Base-by-base conservation (phyloP, 2,113 vertebrate species). In the Gambusia affinis region DNA sequence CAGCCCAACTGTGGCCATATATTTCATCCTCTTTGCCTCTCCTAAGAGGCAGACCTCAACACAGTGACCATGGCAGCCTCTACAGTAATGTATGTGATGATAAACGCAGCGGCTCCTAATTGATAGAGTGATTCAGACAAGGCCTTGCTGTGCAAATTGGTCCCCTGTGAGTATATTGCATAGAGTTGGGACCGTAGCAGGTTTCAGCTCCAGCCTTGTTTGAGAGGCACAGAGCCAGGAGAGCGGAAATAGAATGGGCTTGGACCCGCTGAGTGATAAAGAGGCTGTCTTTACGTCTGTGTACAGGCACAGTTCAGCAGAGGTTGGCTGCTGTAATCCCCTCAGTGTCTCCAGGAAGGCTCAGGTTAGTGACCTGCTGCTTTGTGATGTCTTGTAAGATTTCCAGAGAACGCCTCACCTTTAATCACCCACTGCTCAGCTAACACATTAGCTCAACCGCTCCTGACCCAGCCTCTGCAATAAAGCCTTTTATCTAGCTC, bases 101-200 rank as follows among this genome's bases (percentile, higher is more conserved):
- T 96, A 96, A 97, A 97, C 96, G 97, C 96, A 96, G 95, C 94
- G 95, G 94, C 96, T 94, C 94, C 96, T 98, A 97, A 98, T 97
- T 98, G 97, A 97, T 97, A 96, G 96, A 96, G 96, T 97, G 97
- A 97, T 96, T 96, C 96, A 96, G 93, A 95, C 96, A 94, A 95
- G 96, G 94, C 94, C 95, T 95, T 93, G 95, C 95, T 94, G 94
- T 94, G 95, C 95, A 97, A 98, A 98, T 97, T 97, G 96, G 95
- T 97, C 97, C 95, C 96, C 93, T 87, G 96, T 95, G 97, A 96
- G 93, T 82, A 70, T 66, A 75, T 69, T 78, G 84, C 82, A 87
- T 92, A 93, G 93, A 95, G 94, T 96, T 95, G 95, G 94, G 95
- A 96, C 95, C 24, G 3, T 95, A 92, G 93, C 85, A 88, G 93